Percentiles rank a stretch among this genome's conserved stretches.
Evolutionary conservation across 2,888 invertebrate genomes (phyloP).

Genomic region (Pheosia tremula): DNA sequence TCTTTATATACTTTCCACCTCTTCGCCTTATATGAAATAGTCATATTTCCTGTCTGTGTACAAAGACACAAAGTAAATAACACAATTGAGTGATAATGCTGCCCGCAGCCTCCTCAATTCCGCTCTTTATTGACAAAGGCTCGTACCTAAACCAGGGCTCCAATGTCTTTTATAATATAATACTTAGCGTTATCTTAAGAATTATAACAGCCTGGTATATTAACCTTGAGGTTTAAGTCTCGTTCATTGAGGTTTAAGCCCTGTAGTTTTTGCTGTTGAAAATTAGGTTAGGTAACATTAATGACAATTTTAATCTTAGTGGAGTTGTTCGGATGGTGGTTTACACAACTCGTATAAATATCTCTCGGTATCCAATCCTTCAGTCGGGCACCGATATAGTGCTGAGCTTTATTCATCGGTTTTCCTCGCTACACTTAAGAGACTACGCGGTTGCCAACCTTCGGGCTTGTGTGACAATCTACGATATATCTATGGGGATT

Average conservation of each 20-base stretch:
- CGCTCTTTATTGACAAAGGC: conserved; percentile 23
- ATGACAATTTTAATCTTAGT: no score
- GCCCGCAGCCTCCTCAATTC: conserved; percentile 23
- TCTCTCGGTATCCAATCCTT: background rate
- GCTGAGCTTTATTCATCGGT: background rate
- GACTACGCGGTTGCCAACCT: conserved; percentile 39
- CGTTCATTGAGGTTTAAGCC: conserved; percentile 9
- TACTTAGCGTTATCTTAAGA: conserved; percentile 28
- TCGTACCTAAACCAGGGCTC: conserved; percentile 18
- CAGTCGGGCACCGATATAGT: conserved; percentile 8
- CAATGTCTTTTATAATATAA: conserved; percentile 27
- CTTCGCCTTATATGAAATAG: no score
- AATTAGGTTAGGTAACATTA: conserved; percentile 10
- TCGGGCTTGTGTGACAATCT: conserved; percentile 20
- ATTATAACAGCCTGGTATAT: conserved; percentile 14
- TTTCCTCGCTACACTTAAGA: conserved; percentile 6
- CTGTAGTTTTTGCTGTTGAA: conserved; percentile 17
- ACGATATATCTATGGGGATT: background rate
- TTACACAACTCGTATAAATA: no score
- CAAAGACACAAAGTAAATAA: conserved; percentile 18
- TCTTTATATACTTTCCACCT: no score
- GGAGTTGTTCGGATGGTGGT: no score
- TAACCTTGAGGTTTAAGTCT: conserved; percentile 27
- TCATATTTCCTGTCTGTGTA: no score
- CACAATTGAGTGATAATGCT: conserved; percentile 27